Conservation (phyloP, 2,113 vertebrate species). For the Excalfactoria chinensis region DNA sequence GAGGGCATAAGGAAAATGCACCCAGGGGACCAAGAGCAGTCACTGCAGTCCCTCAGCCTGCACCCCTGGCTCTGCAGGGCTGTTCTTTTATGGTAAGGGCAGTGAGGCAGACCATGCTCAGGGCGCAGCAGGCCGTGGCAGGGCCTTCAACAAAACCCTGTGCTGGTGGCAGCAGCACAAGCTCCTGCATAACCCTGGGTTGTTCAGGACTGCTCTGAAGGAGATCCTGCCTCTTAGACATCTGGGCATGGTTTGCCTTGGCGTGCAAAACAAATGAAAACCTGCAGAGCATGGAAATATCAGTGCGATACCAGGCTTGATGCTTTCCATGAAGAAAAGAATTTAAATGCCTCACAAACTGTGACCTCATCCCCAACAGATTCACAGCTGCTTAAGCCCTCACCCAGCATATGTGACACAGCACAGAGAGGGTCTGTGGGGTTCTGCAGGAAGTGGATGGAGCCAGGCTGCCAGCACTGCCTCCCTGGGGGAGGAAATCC, state of each 20-base stretch:
- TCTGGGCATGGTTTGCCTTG: background rate
- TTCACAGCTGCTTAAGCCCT: background rate
- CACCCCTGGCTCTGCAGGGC: too few species aligned
- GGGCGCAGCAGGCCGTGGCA: background rate
- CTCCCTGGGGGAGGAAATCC: background rate
- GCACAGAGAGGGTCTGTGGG: background rate
- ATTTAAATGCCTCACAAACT: background rate
- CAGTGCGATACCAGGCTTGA: background rate
- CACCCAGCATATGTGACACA: background rate
- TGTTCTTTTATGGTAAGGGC: too few species aligned
- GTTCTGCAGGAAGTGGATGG: background rate
- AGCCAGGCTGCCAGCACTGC: background rate
- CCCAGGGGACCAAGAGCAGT: background rate
- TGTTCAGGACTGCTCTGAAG: background rate
- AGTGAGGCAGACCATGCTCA: background rate
- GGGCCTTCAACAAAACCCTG: background rate
- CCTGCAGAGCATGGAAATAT: background rate
- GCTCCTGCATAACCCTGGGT: background rate
- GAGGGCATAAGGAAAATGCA: background rate
- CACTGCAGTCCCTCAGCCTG: too few species aligned
- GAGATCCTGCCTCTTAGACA: background rate
- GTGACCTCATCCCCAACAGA: background rate
- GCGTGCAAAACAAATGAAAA: background rate
- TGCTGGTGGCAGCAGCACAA: background rate
- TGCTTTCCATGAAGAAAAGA: background rate